Evolutionary conservation across 2,888 invertebrate species (phyloP), one percentile per base, ranked within the genome.

Genomic region (Chloromyia formosa): DNA sequence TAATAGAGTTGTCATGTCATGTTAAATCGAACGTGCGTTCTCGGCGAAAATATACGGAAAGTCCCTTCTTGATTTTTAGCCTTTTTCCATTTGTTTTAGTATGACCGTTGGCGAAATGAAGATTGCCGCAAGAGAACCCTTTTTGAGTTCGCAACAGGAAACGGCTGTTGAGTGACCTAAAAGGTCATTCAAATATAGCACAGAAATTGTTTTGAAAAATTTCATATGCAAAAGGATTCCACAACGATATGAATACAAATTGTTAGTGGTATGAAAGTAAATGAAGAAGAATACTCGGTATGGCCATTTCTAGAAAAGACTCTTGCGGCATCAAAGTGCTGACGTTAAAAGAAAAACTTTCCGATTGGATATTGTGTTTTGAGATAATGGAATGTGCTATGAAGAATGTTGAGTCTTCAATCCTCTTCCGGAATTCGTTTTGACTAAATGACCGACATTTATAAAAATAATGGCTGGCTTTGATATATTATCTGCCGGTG

Each of bases 1-100:
- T 71, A 71, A 71, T 71, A 71, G 56, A 71, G 71, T 40, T 71
- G 71, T 71, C 71, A 71, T 71, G 71, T 71, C 71, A 66, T 66
- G 66, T 66, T 66, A 35, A 22, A 66, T 45, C 66, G 66, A 66
- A 66, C 45, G 66, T 27, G 49, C 49, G 49, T 35, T 49, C 66
- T 49, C 35, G 49, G 27, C 27, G 18, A 22, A 66, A 45, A 49
- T 40, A 18, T 66, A 35, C 27, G 27, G 27, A 35, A 35, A 2
- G 27, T 49, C 22, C 23, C 49, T 49, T 66, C 49, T 66, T 45
- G 66, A 66, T 66, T 66, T 66, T 66, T 66, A 45, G 66, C 66
- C 66, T 66, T 66, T 66, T 66, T 66, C 66, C 66, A 49, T 66
- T 66, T 66, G 49, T 66, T 62, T 49, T 66, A 66, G 45, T 66